A percentile compares a stretch with the other conserved stretches of the same genome.
Evolutionary conservation across 2,797 vertebrate genomes (phyloP).

Genomic region (Macropodus opercularis): DNA sequence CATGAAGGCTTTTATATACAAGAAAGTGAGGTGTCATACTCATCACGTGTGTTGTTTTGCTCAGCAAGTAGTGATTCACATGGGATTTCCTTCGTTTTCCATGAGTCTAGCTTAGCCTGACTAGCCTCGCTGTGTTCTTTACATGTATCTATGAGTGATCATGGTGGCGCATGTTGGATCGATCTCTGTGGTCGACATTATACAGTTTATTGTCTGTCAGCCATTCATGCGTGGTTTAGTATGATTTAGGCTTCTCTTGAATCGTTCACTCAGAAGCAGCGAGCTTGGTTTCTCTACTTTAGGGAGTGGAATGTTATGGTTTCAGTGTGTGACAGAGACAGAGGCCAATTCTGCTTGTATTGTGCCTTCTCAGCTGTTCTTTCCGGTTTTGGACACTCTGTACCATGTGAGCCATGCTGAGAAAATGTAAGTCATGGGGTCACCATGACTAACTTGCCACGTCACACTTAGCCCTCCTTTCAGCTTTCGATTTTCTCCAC

Average conservation of each 20-base stretch:
- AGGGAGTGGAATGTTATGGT: conserved; percentile 23
- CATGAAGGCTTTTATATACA: neutral
- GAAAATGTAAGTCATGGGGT: conserved; percentile 75
- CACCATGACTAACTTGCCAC: conserved; percentile 65
- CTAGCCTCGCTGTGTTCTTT: conserved; percentile 1
- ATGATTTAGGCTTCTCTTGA: conserved; percentile 8
- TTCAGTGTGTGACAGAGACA: neutral
- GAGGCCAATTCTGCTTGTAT: conserved; percentile 34
- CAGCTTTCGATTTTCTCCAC: conserved; percentile 5
- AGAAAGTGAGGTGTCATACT: conserved; percentile 29
- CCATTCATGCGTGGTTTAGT: conserved; percentile 1
- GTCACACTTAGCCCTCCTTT: conserved; percentile 21
- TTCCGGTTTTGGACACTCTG: conserved; percentile 48
- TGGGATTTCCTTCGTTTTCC: conserved; percentile 60
- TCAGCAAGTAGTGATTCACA: conserved; percentile 46
- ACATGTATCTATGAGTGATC: neutral
- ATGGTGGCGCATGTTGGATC: neutral
- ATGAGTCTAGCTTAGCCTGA: conserved; percentile 9
- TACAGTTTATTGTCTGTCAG: neutral
- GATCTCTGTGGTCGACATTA: conserved; percentile 4
- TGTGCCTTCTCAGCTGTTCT: conserved; percentile 74
- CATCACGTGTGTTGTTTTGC: neutral
- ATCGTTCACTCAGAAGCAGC: conserved; percentile 13
- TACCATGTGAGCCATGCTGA: conserved; percentile 62
- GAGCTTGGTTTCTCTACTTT: conserved; percentile 29